These are phyloP conservation scores for Diadophis punctatus DNA, from an alignment of 2,113 vertebrate species.

Conservation along the genomic window DNA sequence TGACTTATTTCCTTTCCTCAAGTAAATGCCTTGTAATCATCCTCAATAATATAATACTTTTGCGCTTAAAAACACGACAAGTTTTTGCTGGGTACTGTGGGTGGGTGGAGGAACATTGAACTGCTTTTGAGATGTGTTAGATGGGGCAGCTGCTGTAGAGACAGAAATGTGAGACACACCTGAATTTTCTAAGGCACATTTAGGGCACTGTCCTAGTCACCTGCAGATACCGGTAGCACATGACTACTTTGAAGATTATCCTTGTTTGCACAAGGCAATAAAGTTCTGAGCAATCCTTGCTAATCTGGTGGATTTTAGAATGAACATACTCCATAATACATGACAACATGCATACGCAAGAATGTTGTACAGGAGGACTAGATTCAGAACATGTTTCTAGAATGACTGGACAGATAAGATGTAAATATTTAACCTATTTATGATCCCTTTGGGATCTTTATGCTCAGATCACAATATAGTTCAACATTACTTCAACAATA, in stretches of 20 bases:
- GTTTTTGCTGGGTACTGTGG: neutral
- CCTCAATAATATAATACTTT: neutral
- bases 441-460: neutral
- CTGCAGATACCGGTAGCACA: neutral
- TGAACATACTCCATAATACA: neutral
- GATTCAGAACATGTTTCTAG: neutral
- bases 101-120: neutral
- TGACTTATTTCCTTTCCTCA: neutral
- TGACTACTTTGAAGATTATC: neutral
- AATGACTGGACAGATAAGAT: neutral
- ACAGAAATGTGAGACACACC: neutral
- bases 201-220: neutral
- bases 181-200: neutral
- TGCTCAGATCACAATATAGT: neutral
- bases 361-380: neutral
- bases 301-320: neutral
- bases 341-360: neutral
- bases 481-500: neutral
- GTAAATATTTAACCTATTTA: neutral
- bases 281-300: neutral
- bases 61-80: neutral
- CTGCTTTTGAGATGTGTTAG: neutral
- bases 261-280: neutral
- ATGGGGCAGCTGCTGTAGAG: neutral
- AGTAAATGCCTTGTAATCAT: neutral